Conservation (phyloP, 2,113 vertebrate genomes). For the Tyrannus savana region DNA sequence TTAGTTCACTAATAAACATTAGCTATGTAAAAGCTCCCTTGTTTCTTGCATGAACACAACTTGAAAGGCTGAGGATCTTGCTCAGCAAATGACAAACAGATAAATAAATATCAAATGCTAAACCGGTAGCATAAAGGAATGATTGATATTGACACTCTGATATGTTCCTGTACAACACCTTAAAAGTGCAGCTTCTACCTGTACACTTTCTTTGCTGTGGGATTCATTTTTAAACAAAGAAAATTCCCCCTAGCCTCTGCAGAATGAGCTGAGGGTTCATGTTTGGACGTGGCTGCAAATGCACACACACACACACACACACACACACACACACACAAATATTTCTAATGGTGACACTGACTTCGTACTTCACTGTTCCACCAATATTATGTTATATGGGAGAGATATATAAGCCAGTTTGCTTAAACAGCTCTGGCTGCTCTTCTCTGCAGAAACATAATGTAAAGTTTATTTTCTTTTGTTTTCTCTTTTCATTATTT, state of each 20-base stretch:
- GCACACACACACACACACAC: not conserved
- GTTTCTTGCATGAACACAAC: rapidly evolving
- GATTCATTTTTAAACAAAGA: not conserved
- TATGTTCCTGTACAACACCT: not conserved
- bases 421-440: not conserved
- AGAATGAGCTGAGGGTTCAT: not conserved
- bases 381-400: not conserved
- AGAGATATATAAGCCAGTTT: not conserved
- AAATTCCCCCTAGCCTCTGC: not conserved
- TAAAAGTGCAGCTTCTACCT: not conserved
- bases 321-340: not conserved
- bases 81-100: not conserved
- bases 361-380: not conserved
- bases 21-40: not conserved
- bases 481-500: not conserved
- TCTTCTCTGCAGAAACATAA: not conserved
- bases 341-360: not conserved
- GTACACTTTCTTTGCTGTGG: not conserved
- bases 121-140: not conserved
- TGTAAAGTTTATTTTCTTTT: not conserved
- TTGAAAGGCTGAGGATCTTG: not conserved
- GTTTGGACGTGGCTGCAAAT: not conserved
- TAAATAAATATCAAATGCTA: not conserved
- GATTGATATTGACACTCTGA: not conserved
- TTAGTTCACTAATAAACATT: not conserved